Evolutionary conservation across 2,888 invertebrate species (phyloP).

Genomic region (Nephrotoma flavescens): DNA sequence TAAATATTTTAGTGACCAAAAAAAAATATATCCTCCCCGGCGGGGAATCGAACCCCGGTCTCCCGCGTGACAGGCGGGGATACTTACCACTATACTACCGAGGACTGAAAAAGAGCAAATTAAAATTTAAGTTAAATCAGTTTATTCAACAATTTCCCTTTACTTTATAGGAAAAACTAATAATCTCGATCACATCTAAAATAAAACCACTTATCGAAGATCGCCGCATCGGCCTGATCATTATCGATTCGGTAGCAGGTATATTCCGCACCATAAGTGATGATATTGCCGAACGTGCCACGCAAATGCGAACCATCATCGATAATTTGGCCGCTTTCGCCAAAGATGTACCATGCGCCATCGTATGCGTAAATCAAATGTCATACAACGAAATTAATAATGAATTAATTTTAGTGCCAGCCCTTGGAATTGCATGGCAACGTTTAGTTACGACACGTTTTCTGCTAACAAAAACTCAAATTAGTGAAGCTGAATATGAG

Average conservation of each 20-base stretch:
- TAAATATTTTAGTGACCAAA: background rate
- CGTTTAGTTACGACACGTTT: constrained; percentile 46
- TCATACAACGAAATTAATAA: constrained; percentile 12
- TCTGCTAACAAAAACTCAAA: constrained; percentile 29
- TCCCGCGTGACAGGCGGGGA: constrained; percentile 6
- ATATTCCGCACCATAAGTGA: constrained; percentile 43
- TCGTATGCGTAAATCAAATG: constrained; percentile 63
- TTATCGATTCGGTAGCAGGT: constrained; percentile 63
- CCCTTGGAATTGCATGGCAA: constrained; percentile 51
- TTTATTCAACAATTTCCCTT: background rate
- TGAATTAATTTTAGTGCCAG: constrained; percentile 30
- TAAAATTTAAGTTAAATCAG: background rate
- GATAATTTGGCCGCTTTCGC: constrained; percentile 39
- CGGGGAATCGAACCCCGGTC: constrained; percentile 6
- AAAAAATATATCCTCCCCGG: constrained; percentile 2
- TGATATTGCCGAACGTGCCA: constrained; percentile 33
- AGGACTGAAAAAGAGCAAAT: background rate
- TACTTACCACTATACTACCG: constrained; percentile 6
- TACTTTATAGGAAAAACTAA: background rate
- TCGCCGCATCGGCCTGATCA: constrained; percentile 41
- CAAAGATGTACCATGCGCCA: constrained; percentile 37
- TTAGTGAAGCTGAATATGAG: constrained; percentile 20
- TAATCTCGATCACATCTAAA: background rate
- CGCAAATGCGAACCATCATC: constrained; percentile 41
- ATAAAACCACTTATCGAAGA: constrained; percentile 29